Evolutionary conservation across 2,888 invertebrate genomes (phyloP), one percentile per base, ranked within the genome.

Genomic region (Caradrina clavipalpis): DNA sequence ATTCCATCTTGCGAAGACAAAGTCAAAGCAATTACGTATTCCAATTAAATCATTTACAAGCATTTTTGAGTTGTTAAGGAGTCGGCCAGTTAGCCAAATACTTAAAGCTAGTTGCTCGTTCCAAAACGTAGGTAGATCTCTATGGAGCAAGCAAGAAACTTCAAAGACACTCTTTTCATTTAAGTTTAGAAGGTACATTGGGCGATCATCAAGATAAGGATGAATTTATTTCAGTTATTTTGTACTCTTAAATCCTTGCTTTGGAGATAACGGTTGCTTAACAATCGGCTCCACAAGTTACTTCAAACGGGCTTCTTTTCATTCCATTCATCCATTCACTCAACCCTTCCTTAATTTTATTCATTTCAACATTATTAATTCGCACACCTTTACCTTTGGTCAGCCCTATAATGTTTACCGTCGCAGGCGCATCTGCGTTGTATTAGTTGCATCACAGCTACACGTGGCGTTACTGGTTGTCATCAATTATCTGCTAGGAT

Each of bases 381-480:
- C 11, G 49, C 39, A 47, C 35, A 39, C 7, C 55, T 49, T 42
- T 55, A 7, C 0, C 0, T 13, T 1, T 57, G 35, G 66, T n/a
- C 70, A 79, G 31, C 81, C 78, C 71, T 78, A 70, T 49, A 75
- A 57, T 83, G 78, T 83, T 84, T 83, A 76, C 77, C 64, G 66
- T 66, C 61, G 64, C 72, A 57, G 26, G 65, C 81, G 81, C 87
- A 89, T 88, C 86, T 89, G 87, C 85, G 76, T 82, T 86, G 74
- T 73, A 85, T 88, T 80, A 78, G 73, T 74, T 82, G 79, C 84
- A 84, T 87, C 79, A 82, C 54, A 64, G 69, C 74, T 71, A 73
- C 86, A 89, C 85, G 86, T 87, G 88, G 78, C 67, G 62, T 73
- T 80, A 82, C 83, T 80, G 78, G 81, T 82, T 85, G 78, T 82